Percentiles rank a stretch among this genome's conserved stretches.
phyloP scores from a whole-genome alignment of 2,888 invertebrate species.

The Mesorhabditis belari region DNA sequence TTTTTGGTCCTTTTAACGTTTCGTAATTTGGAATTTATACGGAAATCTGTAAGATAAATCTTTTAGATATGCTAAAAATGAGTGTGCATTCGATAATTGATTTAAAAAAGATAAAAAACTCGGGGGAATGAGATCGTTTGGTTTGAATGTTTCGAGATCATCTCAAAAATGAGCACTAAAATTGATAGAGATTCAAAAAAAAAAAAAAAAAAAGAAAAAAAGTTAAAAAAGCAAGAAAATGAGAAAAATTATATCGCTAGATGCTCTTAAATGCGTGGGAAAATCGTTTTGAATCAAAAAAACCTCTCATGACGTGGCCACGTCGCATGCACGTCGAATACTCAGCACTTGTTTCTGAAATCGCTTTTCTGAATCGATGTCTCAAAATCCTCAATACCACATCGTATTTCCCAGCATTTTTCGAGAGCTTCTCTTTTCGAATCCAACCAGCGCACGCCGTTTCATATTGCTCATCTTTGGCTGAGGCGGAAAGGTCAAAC shows the following conservation, averaged over 20 bases:
- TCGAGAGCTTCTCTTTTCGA: not conserved
- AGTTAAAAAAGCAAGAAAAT: not conserved
- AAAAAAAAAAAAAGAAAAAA: not conserved
- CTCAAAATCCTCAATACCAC: not conserved
- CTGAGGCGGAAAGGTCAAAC: not conserved
- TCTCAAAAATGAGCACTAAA: no score
- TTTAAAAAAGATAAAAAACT: no score
- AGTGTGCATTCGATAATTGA: no score
- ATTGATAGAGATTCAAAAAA: not conserved
- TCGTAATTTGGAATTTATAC: no score
- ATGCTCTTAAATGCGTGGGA: no score
- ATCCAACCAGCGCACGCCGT: slow-evolving; percentile 7
- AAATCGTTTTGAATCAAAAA: not conserved
- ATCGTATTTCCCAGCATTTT: not conserved
- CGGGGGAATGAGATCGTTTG: no score
- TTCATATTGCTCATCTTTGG: not conserved
- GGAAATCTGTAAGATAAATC: no score
- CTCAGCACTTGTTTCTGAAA: not conserved
- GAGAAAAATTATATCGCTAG: not conserved
- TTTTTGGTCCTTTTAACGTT: no score
- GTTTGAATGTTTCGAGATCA: no score
- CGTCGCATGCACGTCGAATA: not conserved
- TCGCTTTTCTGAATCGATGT: not conserved
- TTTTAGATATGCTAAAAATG: no score
- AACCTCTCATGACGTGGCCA: not conserved